Base-by-base conservation (phyloP, 2,888 invertebrate genomes). In the Paralinhomoeus sp. region DNA sequence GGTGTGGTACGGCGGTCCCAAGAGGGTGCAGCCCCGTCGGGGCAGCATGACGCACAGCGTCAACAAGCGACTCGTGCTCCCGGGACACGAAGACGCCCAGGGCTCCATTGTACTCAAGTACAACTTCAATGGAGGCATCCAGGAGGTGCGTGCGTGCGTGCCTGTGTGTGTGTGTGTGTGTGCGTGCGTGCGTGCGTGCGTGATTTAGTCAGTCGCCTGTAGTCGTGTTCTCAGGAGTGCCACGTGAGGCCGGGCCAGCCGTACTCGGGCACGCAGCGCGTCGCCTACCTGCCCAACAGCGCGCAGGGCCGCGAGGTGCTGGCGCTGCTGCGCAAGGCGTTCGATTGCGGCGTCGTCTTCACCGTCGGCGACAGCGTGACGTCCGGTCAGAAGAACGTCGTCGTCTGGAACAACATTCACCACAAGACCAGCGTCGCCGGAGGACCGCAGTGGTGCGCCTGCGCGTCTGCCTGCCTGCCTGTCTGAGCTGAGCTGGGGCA, bases 351-450 rank as follows among this genome's bases (percentile, higher is more conserved):
- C 47, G 64, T 77, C 51, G 73, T 82, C 53, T 89, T 89, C 68
- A 78, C 80, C 0, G 77, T 89, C 51, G 77, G 80, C 44, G 73
- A 78, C 38, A 85, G 84, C 1, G 75, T 76, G 46, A 89, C 87
- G 1, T 85, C 85, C 0, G 87, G 85, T 0, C 75, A 79, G 53
- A 78, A 80, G 61, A 80, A 85, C 67, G 81, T 83, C 47, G 80
- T 87, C 44, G 76, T 82, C 39, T 89, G 89, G 89, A 80, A 80
- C 61, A 77, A 75, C 57, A 77, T 82, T 48, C 81, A 81, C 57
- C 82, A 82, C 62, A 81, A 81, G 65, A 81, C 81, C 12, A 46
- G 24, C 33, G 42, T 40, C 13, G 23, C 20, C 37, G 54, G 53
- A 22, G 40, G 65, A 34, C 47, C 56, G 13, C 37, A 46, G 21